Conservation (phyloP, 2,113 vertebrate genomes). For the Austrofundulus limnaeus region DNA sequence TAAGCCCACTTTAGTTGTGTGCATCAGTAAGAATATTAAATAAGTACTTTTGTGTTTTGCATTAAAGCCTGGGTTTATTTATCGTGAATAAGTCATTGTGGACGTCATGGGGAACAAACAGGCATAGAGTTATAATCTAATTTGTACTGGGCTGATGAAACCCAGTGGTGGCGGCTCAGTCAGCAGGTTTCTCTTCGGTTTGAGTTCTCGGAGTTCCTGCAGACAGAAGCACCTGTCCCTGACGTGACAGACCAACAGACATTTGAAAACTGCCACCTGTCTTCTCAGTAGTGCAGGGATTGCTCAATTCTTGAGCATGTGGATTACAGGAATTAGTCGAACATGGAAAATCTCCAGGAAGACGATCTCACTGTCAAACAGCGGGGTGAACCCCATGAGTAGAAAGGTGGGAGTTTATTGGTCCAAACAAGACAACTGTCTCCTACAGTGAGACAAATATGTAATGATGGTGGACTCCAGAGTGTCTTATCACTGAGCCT, state of each 20-base stretch:
- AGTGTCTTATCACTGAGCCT: conserved; percentile 35
- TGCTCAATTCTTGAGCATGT: conserved; percentile 32
- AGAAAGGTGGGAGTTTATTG: background rate
- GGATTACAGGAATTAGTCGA: conserved; percentile 47
- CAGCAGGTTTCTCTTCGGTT: conserved; percentile 18
- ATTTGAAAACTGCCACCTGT: conserved; percentile 46
- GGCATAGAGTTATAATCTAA: conserved; percentile 5
- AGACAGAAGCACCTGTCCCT: conserved; percentile 49
- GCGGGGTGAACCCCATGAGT: conserved; percentile 26
- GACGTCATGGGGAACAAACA: conserved; percentile 1
- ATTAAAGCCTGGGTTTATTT: background rate
- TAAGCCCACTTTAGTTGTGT: no score
- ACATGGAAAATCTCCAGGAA: conserved; percentile 39
- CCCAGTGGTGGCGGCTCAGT: conserved; percentile 4
- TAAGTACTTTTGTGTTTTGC: no score
- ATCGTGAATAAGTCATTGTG: no score
- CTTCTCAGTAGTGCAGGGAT: conserved; percentile 37
- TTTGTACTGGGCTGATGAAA: background rate
- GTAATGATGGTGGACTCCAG: conserved; percentile 14
- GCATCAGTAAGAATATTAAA: no score
- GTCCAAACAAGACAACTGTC: conserved; percentile 21
- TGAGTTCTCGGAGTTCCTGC: conserved; percentile 23
- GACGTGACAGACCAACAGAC: conserved; percentile 17
- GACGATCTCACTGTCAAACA: conserved; percentile 31
- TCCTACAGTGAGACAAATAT: conserved; percentile 17